Base-by-base conservation (phyloP, 2,888 invertebrate species). In the Macaria notata region DNA sequence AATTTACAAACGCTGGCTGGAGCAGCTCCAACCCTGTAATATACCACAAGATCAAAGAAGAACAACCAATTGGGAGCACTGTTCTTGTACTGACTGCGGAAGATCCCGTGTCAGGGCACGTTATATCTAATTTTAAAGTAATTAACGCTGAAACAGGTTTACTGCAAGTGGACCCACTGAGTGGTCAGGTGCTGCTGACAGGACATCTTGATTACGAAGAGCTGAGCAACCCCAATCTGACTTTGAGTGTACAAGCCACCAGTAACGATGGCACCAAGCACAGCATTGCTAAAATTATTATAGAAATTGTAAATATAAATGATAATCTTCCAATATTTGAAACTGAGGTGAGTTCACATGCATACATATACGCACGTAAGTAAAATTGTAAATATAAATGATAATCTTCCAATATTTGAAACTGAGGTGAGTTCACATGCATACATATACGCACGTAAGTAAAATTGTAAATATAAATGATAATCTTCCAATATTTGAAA, bases 141-240 rank as follows among this genome's bases (percentile, higher is more conserved):
- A 86, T 93, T 0, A 90, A 92, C 56, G 90, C 92, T 0, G 92
- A 92, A 67, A 91, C 91, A 3, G 92, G 92, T 49, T 83, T 92
- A 9, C 84, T 94, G 45, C 92, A 92, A 78, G 89, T 94, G 6
- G 93, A 94, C 36, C 94, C 94, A 48, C 81, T 89, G 36, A 94
- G 95, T 58, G 97, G 97, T 0, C 94, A 95, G 70, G 93, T 97
- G 0, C 94, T 95, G 3, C 84, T 96, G 2, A 95, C 94, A 45
- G 94, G 94, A 67, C 92, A 95, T 56, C 82, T 97, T 31, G 97
- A 97, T 81, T 96, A 95, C 70, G 97, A 97, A 83, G 90, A 92
- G 1, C 76, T 96, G n/a, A 88, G 91, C 1, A 90, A 90, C 49
- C 93, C 94, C 63, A 93, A 94, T 76, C 76, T 90, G 45, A 90